Evolutionary conservation across 2,113 vertebrate species (phyloP), one percentile per base, ranked within the genome.

Genomic region (Setophaga kirtlandii): DNA sequence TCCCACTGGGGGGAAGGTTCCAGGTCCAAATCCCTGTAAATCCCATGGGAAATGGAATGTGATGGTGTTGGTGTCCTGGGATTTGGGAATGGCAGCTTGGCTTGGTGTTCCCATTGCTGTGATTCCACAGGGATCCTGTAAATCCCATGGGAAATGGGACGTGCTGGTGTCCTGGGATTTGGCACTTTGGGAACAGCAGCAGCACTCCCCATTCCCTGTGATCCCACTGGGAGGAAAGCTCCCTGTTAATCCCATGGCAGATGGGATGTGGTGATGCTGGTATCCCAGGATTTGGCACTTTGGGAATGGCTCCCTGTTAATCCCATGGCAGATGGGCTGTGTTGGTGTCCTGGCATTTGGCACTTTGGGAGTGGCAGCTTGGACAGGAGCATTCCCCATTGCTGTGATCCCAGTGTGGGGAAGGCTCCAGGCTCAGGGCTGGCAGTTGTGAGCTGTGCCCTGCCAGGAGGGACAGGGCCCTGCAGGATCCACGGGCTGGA

Each of bases 211-310:
- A 7, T 33, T 60, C 35, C 56, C 44, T 11, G n/a, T 4, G 56
- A 49, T 37, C 25, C 55, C 11, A 2, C 4, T 28, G 53, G 41
- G 33, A 15, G 31, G 24, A 42, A 18, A 30, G 27, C 50, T 8
- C n/a, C 11, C 11, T 0, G 4, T 3, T 0, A 13, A 33, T 16
- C 5, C 63, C 50, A 0, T 6, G 33, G 62, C 5, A 20, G 27
- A 8, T 10, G 22, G 77, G 4, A 21, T 0, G 0, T 18, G 41
- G 71, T 1, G 4, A 2, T 27, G 31, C 2, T 4, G 39, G 15
- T 0, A 13, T 37, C 37, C 37, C 10, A 10, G 37, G 9, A 37
- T 37, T 41, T 5, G 58, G 46, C 37, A 37, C 37, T 37, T 37
- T 37, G 37, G 37, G 35, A 50, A 16, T 2, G 74, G 44, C n/a